Evolutionary conservation across 1,140 invertebrate genomes (phyloP), one percentile per base, ranked within the genome.

Genomic region (Mactra quadrangularis): DNA sequence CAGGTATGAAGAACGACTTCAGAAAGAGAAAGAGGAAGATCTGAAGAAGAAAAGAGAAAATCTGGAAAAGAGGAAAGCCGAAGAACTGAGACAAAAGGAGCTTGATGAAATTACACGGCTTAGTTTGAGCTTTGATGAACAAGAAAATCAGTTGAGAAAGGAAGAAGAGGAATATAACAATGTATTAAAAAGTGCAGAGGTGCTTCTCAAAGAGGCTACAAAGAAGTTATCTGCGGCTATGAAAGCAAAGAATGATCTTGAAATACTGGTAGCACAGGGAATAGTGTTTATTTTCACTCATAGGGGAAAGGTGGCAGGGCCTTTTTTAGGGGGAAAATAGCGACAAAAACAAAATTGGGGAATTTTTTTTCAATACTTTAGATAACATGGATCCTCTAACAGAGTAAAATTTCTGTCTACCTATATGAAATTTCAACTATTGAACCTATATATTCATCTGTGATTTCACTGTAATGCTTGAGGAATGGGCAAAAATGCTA

Each of bases 191-290:
- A 41, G 33, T 38, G 62, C 62, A 66, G 35, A 71, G 27, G 25
- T 71, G 17, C 66, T 71, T 3, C 47, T 71, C 17, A 71, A 31
- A 57, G 71, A 74, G 31, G 71, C 71, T 35, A 57, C 71, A 22
- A 68, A 66, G n/a, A 66, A 66, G 35, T 41, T 66, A 41, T 66
- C 62, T 7, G 11, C 3, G 19, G 50, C 50, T 22, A 3, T 57
- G 31, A 57, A 74, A 41, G 50, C 50, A 74, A 74, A 74, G 50
- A 74, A 74, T 35, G 31, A 74, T 53, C 19, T 55, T 74, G 71
- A 74, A 33, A 74, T 74, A 41, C 53, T 57, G 29, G 71, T 74
- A 25, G 71, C 71, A 3, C 71, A 74, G 27, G 33, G 33, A 74
- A n/a, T n/a, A n/a, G n/a, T n/a, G n/a, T n/a, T n/a, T n/a, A n/a